phyloP scores from a whole-genome alignment of 1,140 invertebrate genomes.

The Scaptomyza montana region DNA sequence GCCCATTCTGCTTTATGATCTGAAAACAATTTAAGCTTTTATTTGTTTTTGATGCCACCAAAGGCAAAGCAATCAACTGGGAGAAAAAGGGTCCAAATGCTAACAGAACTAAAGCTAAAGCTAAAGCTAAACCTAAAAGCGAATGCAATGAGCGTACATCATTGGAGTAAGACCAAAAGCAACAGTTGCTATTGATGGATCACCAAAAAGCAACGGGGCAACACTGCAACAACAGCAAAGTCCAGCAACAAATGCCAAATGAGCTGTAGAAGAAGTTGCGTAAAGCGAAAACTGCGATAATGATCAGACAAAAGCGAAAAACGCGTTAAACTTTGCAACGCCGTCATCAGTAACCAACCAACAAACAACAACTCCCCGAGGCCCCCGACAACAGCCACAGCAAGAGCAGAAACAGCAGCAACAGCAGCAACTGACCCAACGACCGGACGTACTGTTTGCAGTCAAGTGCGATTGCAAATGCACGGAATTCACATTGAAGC shows the following conservation, averaged over 20 bases:
- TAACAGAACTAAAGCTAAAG: constrained; percentile 44
- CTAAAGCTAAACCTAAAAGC: constrained; percentile 7
- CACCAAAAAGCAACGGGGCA: constrained; percentile 66
- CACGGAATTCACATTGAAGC: constrained; percentile 79
- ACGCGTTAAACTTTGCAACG: constrained; percentile 80
- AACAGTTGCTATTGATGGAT: constrained; percentile 77
- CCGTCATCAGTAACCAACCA: constrained; percentile 61
- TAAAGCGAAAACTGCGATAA: constrained; percentile 77
- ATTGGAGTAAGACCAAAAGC: constrained; percentile 38
- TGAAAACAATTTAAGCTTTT: constrained; percentile 81
- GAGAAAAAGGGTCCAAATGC: constrained; percentile 48
- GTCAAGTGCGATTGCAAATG: constrained; percentile 82
- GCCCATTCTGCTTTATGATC: constrained; percentile 79
- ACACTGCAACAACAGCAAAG: constrained; percentile 22
- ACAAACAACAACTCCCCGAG: constrained; percentile 27
- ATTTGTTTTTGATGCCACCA: constrained; percentile 80
- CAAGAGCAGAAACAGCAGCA: constrained; percentile 9
- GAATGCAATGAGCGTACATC: constrained; percentile 75
- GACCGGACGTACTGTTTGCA: constrained; percentile 70
- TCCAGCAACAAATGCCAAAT: constrained; percentile 63
- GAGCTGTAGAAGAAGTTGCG: constrained; percentile 74
- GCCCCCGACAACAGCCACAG: constrained; percentile 2
- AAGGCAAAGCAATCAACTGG: constrained; percentile 63
- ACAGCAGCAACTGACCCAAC: constrained; percentile 55
- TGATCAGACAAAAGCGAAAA: constrained; percentile 80